Evolutionary conservation across 2,113 vertebrate species (phyloP).

Genomic region (Malurus cyaneus): DNA sequence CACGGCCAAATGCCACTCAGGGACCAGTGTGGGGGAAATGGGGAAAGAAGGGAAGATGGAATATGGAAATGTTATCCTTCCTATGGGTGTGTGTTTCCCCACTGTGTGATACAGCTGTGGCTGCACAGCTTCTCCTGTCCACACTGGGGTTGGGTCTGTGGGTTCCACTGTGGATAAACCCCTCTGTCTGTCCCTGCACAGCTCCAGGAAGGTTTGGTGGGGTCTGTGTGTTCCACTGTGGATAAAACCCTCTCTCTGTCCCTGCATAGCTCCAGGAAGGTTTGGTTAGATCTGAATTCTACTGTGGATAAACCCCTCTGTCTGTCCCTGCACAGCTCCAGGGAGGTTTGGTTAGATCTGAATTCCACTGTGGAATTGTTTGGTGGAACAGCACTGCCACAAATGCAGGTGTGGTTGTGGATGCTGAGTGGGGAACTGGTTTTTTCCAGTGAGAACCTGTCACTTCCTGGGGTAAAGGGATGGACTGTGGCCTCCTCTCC

Average conservation of each 20-base stretch:
- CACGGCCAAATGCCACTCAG: neutral
- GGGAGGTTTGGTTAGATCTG: neutral
- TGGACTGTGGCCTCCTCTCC: neutral
- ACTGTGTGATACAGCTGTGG: fast-evolving
- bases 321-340: neutral
- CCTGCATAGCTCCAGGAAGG: neutral
- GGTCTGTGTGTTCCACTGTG: too few relatives aligned
- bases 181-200: neutral
- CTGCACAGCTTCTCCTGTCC: neutral
- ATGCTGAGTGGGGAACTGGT: neutral
- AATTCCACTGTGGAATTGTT: neutral
- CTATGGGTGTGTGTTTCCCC: neutral
- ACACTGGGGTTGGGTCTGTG: neutral
- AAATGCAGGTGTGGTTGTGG: neutral
- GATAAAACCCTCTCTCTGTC: neutral
- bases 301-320: neutral
- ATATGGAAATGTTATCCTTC: neutral
- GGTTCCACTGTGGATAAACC: fast-evolving
- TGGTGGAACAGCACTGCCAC: neutral
- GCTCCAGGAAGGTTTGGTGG: neutral
- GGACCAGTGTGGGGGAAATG: fast-evolving
- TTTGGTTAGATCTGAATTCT: neutral
- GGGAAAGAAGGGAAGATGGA: neutral
- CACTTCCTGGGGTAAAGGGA: neutral
- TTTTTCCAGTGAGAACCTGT: neutral